Evolutionary conservation across 2,113 vertebrate genomes (phyloP).

Genomic region (Amblyopsis rosae): DNA sequence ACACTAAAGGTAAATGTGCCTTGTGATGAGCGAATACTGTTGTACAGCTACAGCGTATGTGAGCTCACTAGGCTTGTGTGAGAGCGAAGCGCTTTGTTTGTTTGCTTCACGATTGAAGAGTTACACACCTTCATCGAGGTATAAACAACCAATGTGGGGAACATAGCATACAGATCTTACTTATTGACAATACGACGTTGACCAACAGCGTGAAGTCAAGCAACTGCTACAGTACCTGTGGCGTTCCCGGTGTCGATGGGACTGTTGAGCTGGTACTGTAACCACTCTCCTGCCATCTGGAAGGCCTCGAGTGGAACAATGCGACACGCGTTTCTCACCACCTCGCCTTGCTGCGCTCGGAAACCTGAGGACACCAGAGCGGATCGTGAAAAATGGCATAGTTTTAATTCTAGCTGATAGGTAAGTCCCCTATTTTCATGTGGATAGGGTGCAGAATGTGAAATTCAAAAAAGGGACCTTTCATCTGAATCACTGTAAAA

Average conservation of each 20-base stretch:
- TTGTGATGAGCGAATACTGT: background rate
- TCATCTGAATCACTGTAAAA: no score
- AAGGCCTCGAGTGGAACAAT: constrained; percentile 89
- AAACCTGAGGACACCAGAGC: constrained; percentile 78
- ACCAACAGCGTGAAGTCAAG: background rate
- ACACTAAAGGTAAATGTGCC: no score
- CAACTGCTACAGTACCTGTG: constrained; percentile 71
- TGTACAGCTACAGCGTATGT: background rate
- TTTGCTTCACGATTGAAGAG: no score
- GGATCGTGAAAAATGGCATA: background rate
- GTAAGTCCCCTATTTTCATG: no score
- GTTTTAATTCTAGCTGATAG: no score
- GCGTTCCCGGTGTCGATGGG: constrained; percentile 80
- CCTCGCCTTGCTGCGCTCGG: constrained; percentile 88
- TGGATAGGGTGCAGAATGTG: no score
- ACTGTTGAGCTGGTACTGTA: constrained; percentile 83
- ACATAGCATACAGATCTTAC: background rate
- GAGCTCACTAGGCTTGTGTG: background rate
- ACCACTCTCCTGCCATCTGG: constrained; percentile 89
- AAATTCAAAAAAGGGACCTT: no score
- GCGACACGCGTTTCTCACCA: constrained; percentile 86
- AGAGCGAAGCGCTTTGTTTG: background rate
- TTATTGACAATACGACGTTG: background rate
- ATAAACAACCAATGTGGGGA: background rate
- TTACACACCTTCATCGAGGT: no score